These are phyloP conservation scores for Phaenicophaeus curvirostris DNA, from an alignment of 2,797 vertebrate genomes.

Conservation along the genomic window DNA sequence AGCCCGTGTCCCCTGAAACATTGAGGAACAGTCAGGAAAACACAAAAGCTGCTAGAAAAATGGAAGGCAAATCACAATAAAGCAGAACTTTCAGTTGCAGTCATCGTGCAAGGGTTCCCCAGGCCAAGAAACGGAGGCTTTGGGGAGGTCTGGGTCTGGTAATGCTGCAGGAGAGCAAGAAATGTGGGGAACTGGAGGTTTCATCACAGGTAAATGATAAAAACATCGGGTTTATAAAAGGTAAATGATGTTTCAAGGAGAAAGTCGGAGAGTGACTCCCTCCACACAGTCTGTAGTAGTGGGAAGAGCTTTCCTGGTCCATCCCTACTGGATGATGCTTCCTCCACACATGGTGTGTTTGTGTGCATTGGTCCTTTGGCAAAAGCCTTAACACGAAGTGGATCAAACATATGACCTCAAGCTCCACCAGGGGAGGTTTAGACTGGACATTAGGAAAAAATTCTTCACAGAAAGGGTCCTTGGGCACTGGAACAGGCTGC, in stretches of 20 bases:
- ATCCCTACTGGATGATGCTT: background rate
- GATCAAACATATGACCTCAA: no score
- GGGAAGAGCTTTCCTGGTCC: background rate
- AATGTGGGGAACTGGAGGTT: fast-evolving
- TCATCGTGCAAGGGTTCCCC: background rate
- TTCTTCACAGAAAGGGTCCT: no score
- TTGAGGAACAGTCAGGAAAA: background rate
- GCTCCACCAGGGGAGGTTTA: no score
- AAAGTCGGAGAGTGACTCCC: fast-evolving
- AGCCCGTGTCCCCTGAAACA: background rate
- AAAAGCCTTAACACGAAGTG: background rate
- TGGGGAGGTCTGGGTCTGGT: background rate
- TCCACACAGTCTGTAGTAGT: fast-evolving
- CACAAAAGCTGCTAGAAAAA: background rate
- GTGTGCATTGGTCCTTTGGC: background rate
- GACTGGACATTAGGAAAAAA: no score
- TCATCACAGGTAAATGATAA: background rate
- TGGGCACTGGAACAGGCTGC: no score
- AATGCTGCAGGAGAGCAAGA: background rate
- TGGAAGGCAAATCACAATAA: background rate
- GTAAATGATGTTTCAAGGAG: background rate
- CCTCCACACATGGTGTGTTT: fast-evolving
- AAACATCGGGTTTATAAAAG: background rate
- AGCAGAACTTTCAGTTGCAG: background rate
- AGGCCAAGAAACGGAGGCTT: background rate